phyloP scores from a whole-genome alignment of 2,113 vertebrate species.

The Carollia perspicillata region DNA sequence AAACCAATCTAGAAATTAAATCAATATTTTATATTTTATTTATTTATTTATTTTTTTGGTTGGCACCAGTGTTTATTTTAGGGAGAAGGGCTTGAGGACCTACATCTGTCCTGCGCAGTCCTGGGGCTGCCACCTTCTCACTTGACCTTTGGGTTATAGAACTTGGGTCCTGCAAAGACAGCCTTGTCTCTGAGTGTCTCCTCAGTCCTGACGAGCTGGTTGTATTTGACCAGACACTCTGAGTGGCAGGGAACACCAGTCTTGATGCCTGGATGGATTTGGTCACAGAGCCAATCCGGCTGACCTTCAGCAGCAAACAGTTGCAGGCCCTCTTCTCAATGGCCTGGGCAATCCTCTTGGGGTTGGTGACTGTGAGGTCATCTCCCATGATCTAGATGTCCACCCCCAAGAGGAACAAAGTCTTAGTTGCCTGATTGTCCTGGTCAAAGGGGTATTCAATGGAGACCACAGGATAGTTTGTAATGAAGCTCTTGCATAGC shows the following conservation, averaged over 20 bases:
- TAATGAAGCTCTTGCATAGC: constrained; percentile 90
- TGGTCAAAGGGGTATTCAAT: constrained; percentile 94
- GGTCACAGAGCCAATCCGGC: constrained; percentile 91
- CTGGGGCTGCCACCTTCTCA: constrained; percentile 58
- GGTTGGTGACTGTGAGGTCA: constrained; percentile 92
- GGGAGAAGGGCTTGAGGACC: background rate
- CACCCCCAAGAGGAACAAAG: constrained; percentile 84
- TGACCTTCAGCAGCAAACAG: constrained; percentile 92
- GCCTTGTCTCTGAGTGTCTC: constrained; percentile 89
- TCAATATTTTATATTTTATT: background rate
- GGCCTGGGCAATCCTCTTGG: constrained; percentile 89
- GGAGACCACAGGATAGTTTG: constrained; percentile 87
- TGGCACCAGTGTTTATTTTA: constrained; percentile 68
- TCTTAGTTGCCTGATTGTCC: constrained; percentile 92
- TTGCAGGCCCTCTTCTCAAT: constrained; percentile 91
- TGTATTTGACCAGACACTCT: constrained; percentile 91
- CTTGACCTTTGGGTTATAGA: constrained; percentile 88
- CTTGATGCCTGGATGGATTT: constrained; percentile 93
- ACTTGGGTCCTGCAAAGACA: constrained; percentile 88
- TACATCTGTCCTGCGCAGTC: background rate
- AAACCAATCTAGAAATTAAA: background rate
- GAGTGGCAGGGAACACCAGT: constrained; percentile 92
- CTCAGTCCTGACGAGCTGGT: constrained; percentile 93
- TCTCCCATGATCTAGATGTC: constrained; percentile 92
- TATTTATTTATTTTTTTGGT: background rate